phyloP scores from a whole-genome alignment of 2,888 invertebrate genomes.

The Sepioteuthis lessoniana region DNA sequence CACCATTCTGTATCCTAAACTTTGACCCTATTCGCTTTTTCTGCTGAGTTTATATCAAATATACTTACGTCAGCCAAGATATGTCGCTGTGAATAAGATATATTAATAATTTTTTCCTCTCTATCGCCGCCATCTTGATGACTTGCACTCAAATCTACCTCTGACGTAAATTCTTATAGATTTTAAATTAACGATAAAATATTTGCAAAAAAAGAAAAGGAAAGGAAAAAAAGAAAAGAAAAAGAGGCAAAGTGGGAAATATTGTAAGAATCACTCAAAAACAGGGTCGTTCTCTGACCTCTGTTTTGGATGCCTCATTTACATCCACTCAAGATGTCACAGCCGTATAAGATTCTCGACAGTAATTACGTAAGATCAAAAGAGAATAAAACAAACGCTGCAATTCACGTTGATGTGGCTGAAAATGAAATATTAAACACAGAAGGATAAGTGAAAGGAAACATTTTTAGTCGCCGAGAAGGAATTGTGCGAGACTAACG shows the following conservation, averaged over 20 bases:
- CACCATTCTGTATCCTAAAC: neutral
- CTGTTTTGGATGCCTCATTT: neutral
- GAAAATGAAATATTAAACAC: neutral
- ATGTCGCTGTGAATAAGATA: neutral
- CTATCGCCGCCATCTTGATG: neutral
- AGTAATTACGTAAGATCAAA: neutral
- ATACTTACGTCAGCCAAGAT: neutral
- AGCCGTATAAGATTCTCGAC: neutral
- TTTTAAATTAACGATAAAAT: neutral
- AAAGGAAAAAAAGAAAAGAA: too few relatives aligned
- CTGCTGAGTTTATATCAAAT: neutral
- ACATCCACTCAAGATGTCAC: neutral
- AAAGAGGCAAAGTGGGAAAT: neutral
- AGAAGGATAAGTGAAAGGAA: constrained; percentile 33
- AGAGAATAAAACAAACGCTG: neutral
- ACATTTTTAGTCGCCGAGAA: neutral
- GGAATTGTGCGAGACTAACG: neutral
- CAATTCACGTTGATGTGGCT: neutral
- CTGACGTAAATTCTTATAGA: neutral
- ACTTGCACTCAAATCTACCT: neutral
- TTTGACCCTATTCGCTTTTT: neutral
- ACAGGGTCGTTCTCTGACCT: neutral
- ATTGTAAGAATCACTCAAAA: neutral
- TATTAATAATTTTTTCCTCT: neutral
- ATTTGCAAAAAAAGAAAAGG: neutral